Conservation (phyloP, 2,888 invertebrate genomes). For the Pachymerium ferrugineum region DNA sequence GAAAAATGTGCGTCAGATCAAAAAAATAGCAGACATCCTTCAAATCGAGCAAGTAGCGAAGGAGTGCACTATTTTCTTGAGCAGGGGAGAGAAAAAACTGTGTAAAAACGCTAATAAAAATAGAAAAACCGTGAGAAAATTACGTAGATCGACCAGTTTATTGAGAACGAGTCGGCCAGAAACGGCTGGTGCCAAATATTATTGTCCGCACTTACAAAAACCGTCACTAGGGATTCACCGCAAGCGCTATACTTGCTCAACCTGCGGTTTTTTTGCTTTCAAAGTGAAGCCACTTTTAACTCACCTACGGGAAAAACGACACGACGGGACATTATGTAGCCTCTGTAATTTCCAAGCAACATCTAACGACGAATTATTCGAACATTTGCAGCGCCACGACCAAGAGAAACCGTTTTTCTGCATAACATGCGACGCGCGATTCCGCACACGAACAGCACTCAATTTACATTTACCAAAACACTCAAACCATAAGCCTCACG, state of each 20-base stretch:
- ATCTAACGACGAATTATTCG: constrained; percentile 42
- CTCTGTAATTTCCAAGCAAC: constrained; percentile 46
- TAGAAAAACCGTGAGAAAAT: not conserved
- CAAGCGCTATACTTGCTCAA: constrained; percentile 30
- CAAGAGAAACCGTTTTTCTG: constrained; percentile 54
- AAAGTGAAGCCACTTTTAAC: constrained; percentile 40
- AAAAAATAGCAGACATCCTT: constrained; percentile 45
- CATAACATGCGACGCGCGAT: constrained; percentile 52
- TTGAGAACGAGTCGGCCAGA: not conserved
- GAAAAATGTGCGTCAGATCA: constrained; percentile 40
- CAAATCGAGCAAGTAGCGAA: constrained; percentile 42
- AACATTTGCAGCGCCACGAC: constrained; percentile 50
- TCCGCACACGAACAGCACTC: constrained; percentile 52
- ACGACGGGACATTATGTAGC: constrained; percentile 44
- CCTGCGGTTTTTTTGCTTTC: constrained; percentile 38
- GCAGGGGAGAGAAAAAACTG: no score
- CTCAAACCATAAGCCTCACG: constrained; percentile 53
- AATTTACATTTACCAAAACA: constrained; percentile 55
- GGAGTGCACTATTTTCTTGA: constrained; percentile 38
- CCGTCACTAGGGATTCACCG: no score
- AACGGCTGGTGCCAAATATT: no score
- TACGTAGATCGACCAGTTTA: not conserved
- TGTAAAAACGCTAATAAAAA: not conserved
- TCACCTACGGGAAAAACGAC: constrained; percentile 42
- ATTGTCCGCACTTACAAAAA: no score